phyloP scores from a whole-genome alignment of 2,797 vertebrate genomes.

The Lateolabrax maculatus region DNA sequence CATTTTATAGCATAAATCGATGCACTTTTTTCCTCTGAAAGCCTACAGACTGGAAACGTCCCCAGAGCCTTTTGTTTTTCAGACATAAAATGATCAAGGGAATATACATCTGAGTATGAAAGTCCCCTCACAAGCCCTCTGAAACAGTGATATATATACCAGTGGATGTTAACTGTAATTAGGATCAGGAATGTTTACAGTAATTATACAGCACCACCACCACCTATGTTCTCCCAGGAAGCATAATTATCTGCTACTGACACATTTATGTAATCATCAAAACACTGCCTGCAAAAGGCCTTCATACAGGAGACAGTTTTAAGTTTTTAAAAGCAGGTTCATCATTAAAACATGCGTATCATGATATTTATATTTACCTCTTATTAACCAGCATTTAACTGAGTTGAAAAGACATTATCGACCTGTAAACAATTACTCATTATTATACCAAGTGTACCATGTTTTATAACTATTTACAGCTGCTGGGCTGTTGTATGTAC shows the following conservation, averaged over 20 bases:
- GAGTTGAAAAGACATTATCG: not conserved
- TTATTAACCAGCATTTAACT: not conserved
- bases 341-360: not conserved
- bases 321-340: not conserved
- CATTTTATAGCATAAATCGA: constrained; percentile 7
- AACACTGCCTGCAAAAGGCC: not conserved
- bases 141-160: not conserved
- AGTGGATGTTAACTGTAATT: constrained; percentile 37
- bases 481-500: not conserved
- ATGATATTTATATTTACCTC: not conserved
- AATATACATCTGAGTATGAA: constrained; percentile 1
- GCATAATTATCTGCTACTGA: constrained; percentile 28
- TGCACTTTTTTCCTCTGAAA: constrained; percentile 2
- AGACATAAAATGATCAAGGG: constrained; percentile 12
- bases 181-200: constrained; percentile 41
- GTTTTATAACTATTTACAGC: not conserved
- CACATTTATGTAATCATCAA: constrained; percentile 14
- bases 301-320: not conserved
- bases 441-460: not conserved
- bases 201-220: constrained; percentile 41
- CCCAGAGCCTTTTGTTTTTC: not conserved
- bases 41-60: not conserved
- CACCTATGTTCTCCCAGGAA: constrained; percentile 22
- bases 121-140: constrained; percentile 10
- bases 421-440: not conserved